Evolutionary conservation across 2,113 vertebrate genomes (phyloP).

Genomic region (Percopsis transmontana): DNA sequence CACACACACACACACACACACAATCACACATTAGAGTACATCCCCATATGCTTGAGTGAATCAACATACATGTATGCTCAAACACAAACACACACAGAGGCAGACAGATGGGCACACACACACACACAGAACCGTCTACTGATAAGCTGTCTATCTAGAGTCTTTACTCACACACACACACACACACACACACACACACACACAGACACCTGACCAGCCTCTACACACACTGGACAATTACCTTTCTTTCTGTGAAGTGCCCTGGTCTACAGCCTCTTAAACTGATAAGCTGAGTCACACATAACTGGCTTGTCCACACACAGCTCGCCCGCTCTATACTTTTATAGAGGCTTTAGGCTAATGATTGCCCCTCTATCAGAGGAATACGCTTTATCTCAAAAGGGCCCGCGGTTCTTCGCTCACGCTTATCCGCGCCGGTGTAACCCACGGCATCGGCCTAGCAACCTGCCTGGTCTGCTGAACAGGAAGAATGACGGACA

Average conservation of each 20-base stretch:
- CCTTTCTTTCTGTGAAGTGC: constrained; percentile 11
- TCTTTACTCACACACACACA: neutral
- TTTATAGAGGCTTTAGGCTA: constrained; percentile 2
- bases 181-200: neutral
- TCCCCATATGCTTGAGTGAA: constrained; percentile 24
- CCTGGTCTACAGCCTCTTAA: neutral
- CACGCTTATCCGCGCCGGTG: neutral
- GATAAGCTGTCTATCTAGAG: constrained; percentile 34
- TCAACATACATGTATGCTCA: constrained; percentile 3
- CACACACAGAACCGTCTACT: constrained; percentile 17
- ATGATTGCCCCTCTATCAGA: neutral
- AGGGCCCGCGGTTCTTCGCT: neutral
- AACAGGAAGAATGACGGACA: neutral
- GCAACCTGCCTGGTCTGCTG: neutral
- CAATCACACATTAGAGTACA: constrained; percentile 31
- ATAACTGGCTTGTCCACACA: constrained; percentile 1
- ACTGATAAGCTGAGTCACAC: constrained; percentile 3
- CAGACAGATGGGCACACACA: constrained; percentile 7
- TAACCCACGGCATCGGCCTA: neutral
- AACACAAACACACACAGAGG: constrained; percentile 4
- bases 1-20: constrained; percentile 22
- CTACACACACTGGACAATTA: constrained; percentile 8
- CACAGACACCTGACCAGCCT: constrained; percentile 15
- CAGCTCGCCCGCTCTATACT: neutral
- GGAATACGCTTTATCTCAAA: neutral